Conservation (phyloP, 2,888 invertebrate genomes). For the Nemurella pictetii region DNA sequence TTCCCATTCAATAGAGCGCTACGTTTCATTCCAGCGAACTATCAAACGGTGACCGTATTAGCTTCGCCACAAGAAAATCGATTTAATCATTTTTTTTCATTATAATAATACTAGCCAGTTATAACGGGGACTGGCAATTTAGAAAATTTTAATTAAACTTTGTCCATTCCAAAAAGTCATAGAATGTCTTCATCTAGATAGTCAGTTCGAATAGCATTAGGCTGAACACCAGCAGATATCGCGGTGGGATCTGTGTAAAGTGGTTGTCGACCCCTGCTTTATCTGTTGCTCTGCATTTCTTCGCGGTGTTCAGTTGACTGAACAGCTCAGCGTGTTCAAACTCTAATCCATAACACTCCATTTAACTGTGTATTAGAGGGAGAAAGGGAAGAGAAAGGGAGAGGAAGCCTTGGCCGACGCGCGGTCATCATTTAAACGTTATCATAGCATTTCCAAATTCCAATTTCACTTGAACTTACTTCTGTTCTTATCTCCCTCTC, state of each 20-base stretch:
- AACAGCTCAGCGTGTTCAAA: neutral
- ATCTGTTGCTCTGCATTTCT: conserved; percentile 6
- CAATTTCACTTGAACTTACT: conserved; percentile 24
- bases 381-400: neutral
- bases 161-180: neutral
- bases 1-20: neutral
- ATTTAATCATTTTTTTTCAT: neutral
- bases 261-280: neutral
- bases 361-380: conserved; percentile 34
- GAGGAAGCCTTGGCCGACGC: neutral
- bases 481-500: neutral
- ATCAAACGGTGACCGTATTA: neutral
- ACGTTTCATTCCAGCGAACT: neutral
- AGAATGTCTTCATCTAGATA: neutral
- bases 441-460: conserved; percentile 32
- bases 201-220: neutral
- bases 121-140: neutral
- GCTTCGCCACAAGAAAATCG: neutral
- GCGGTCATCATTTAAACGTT: conserved; percentile 30
- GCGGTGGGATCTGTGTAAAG: neutral
- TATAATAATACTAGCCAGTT: neutral
- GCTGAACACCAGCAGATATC: neutral
- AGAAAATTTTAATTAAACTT: neutral
- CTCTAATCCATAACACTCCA: conserved; percentile 37
- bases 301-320: neutral